A percentile compares a stretch with the other conserved stretches of the same genome.
These are phyloP conservation scores for Alectoris magna DNA, from an alignment of 2,797 vertebrate species.

Conservation along the genomic window DNA sequence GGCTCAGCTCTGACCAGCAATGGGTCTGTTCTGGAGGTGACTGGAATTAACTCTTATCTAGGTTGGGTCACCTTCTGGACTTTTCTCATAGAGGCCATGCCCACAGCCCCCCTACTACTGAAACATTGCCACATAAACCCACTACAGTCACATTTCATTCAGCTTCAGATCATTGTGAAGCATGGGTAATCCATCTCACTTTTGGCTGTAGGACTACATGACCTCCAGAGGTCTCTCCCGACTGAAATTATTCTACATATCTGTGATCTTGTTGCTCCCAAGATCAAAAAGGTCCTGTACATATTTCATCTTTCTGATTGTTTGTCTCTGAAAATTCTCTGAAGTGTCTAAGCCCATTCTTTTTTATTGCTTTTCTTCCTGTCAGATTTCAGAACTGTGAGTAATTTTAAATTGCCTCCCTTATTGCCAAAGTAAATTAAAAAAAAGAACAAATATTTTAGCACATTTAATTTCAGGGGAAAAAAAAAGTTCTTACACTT, in stretches of 20 bases:
- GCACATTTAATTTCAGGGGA: background rate
- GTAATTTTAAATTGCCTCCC: background rate
- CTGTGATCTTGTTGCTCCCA: background rate
- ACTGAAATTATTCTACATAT: background rate
- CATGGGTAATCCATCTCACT: accelerated
- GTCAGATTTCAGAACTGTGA: background rate
- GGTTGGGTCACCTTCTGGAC: background rate
- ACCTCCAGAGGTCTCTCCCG: background rate
- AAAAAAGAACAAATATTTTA: background rate
- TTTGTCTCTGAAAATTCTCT: background rate
- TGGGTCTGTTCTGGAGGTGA: no score
- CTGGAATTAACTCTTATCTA: background rate
- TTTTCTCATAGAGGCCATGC: background rate
- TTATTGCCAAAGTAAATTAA: background rate
- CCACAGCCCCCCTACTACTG: background rate
- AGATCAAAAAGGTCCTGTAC: background rate
- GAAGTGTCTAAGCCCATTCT: background rate
- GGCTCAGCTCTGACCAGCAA: background rate
- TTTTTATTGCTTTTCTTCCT: background rate
- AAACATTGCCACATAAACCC: background rate
- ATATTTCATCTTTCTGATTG: background rate
- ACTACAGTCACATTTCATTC: background rate
- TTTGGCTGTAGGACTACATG: background rate
- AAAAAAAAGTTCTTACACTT: background rate
- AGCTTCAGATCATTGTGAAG: background rate